Percentiles rank a stretch among this genome's conserved stretches.
Evolutionary conservation across 1,140 invertebrate genomes (phyloP).

Genomic region (Achroia grisella): DNA sequence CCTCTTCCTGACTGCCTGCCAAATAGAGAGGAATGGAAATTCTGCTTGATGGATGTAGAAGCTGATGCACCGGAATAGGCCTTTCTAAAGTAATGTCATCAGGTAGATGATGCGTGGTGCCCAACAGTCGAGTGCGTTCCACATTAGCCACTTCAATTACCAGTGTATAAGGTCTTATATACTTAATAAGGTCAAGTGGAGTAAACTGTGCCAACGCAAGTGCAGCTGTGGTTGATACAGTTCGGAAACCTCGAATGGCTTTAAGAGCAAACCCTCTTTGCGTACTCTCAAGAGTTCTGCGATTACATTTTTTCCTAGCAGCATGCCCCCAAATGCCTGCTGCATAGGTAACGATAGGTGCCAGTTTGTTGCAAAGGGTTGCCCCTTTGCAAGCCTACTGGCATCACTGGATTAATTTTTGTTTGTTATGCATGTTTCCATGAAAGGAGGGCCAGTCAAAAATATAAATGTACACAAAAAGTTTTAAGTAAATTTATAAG

Average conservation of each 20-base stretch:
- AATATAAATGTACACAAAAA: too few relatives aligned
- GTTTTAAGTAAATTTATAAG: too few relatives aligned
- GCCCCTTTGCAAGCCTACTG: too few relatives aligned
- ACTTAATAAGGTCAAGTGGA: too few relatives aligned
- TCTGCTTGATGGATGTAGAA: background rate
- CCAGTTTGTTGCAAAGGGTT: too few relatives aligned
- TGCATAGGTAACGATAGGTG: too few relatives aligned
- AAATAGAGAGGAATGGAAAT: background rate
- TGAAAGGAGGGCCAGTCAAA: too few relatives aligned
- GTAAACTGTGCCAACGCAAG: too few relatives aligned
- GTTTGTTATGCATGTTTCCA: too few relatives aligned
- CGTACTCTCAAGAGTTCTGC: background rate
- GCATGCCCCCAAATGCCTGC: too few relatives aligned
- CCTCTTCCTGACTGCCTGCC: background rate
- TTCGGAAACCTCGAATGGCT: slow-evolving; percentile 2
- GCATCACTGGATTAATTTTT: too few relatives aligned
- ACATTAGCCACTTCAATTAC: background rate
- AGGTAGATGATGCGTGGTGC: background rate
- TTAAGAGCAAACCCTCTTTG: slow-evolving; percentile 2
- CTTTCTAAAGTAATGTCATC: background rate
- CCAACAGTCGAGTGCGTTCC: background rate
- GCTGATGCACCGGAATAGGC: background rate
- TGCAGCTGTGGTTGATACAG: background rate
- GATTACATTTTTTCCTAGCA: background rate
- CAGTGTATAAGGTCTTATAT: too few relatives aligned